Evolutionary conservation across 2,888 invertebrate species (phyloP), one percentile per base, ranked within the genome.

Genomic region (Drosophila suboccidentalis): DNA sequence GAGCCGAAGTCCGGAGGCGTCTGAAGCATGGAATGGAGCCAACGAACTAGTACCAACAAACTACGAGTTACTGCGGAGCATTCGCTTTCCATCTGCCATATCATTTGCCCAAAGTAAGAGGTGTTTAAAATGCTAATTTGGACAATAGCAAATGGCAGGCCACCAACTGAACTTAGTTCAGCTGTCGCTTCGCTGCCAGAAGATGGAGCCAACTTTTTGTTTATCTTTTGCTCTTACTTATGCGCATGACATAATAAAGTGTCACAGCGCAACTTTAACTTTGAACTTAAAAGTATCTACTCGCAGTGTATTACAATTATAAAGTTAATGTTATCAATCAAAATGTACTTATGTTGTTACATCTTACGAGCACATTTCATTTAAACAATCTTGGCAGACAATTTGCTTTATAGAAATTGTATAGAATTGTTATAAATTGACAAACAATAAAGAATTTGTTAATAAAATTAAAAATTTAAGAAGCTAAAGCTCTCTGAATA

Each of bases 61-160:
- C 39, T 32, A 55, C 34, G 10, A 36, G 46, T 38, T 49, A 47
- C 57, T 29, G 29, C 17, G 38, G 19, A 50, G 50, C 54, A 43
- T 66, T 60, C 54, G 80, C 83, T 78, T 81, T 82, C 83, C 88
- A 79, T 78, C 67, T 50, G 82, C 78, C 74, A 63, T 75, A 81
- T 87, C 84, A 87, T 82, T 84, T 81, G 84, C 67, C 88, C 83
- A 83, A 88, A 88, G 83, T 86, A 86, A 86, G 87, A 83, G 87
- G 83, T 88, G 83, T 83, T 83, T 83, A 86, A 86, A 83, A 88
- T 88, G 83, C 83, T 88, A 83, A 83, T 83, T 83, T 86, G 80
- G 83, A 62, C 86, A 76, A 76, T 79, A 47, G 70, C 75, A 75
- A 78, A 78, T 76, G 76, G 75, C 76, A 69, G 60, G 64, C 87